A percentile compares a stretch with the other conserved stretches of the same genome.
Conservation (phyloP, 1,140 invertebrate species). For the Rhopalosiphum maidis region DNA sequence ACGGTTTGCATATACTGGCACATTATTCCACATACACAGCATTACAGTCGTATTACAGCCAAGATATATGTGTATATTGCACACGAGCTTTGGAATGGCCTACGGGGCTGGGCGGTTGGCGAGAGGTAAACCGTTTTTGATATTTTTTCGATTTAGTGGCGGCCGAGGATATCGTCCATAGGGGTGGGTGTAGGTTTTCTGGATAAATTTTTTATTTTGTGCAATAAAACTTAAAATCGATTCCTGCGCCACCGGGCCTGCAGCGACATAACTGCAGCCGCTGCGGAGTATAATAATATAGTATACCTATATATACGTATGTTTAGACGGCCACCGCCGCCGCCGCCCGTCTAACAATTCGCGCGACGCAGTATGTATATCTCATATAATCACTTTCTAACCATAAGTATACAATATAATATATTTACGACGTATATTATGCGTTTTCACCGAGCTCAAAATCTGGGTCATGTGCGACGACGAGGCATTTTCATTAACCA, state of each 20-base stretch:
- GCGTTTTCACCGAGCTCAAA: slow-evolving; percentile 26
- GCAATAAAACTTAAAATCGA: neutral
- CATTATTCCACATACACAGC: no score
- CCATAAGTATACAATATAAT: slow-evolving; percentile 18
- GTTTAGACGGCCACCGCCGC: neutral
- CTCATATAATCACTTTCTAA: slow-evolving; percentile 34
- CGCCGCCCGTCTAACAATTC: neutral
- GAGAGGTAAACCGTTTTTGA: neutral
- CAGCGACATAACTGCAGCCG: neutral
- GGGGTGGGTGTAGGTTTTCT: neutral
- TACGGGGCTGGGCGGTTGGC: neutral
- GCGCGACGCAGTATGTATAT: neutral
- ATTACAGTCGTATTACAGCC: no score
- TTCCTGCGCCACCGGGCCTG: neutral
- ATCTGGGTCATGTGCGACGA: slow-evolving; percentile 34
- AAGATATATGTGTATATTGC: no score
- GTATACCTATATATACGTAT: neutral
- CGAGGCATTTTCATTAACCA: slow-evolving; percentile 30
- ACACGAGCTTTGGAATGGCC: no score
- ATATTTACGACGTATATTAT: neutral
- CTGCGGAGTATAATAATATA: neutral
- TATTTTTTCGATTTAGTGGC: neutral
- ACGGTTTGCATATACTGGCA: neutral
- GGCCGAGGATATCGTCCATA: neutral
- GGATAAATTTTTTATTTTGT: neutral